These are phyloP conservation scores for Nipponia nippon DNA, from an alignment of 2,113 vertebrate genomes.

Conservation along the genomic window DNA sequence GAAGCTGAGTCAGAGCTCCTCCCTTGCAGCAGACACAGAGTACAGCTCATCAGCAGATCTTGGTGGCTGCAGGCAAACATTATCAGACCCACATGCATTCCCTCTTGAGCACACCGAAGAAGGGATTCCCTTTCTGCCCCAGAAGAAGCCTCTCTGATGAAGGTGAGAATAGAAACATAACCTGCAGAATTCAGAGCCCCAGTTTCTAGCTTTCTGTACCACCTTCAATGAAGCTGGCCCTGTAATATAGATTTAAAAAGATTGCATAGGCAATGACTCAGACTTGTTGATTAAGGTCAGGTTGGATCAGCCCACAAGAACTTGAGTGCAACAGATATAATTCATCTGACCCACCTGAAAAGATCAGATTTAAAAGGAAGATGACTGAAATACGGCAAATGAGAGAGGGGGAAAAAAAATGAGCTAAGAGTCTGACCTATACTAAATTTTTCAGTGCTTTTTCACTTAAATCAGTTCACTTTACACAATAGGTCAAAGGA, in stretches of 20 bases:
- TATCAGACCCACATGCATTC: background rate
- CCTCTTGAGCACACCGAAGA: background rate
- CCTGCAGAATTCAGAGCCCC: background rate
- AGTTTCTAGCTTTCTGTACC: background rate
- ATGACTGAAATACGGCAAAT: background rate
- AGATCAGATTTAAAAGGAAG: constrained; percentile 19
- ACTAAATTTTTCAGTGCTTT: background rate
- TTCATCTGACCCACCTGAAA: background rate
- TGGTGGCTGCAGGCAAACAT: background rate
- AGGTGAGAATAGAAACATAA: background rate
- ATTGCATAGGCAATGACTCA: background rate
- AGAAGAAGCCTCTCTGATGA: background rate
- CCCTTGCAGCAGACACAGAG: background rate
- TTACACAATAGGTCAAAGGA: constrained; percentile 19
- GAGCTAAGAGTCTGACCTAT: background rate
- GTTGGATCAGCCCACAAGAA: background rate
- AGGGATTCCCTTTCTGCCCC: background rate
- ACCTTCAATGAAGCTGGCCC: background rate
- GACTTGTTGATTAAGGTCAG: constrained; percentile 36
- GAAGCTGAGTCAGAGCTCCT: background rate
- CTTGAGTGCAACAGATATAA: background rate
- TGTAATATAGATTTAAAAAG: background rate
- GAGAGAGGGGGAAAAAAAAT: background rate
- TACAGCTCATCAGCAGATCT: background rate
- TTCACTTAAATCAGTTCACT: background rate